phyloP scores from a whole-genome alignment of 1,140 invertebrate genomes.

The Camponotus floridanus region DNA sequence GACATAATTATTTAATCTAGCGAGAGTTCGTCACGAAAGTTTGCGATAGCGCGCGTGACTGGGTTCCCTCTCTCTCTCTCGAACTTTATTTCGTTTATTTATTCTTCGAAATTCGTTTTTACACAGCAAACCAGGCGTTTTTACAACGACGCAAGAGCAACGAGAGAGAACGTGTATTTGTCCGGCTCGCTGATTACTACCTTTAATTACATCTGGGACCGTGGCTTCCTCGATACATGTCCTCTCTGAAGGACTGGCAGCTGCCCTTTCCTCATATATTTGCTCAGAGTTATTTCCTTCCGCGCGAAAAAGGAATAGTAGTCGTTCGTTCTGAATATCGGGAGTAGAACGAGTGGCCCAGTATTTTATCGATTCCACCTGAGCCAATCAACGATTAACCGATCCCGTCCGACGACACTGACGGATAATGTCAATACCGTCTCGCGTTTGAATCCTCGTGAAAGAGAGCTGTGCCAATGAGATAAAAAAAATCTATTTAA shows the following conservation, averaged over 20 bases:
- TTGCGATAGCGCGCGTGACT: neutral
- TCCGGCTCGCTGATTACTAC: slow-evolving; percentile 38
- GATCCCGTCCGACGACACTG: slow-evolving; percentile 38
- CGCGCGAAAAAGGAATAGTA: slow-evolving; percentile 22
- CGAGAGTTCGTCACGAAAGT: neutral
- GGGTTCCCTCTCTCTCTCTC: too few relatives aligned
- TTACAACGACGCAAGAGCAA: neutral
- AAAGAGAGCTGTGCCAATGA: neutral
- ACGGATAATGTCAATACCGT: slow-evolving; percentile 35
- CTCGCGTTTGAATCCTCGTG: neutral
- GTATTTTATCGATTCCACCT: slow-evolving; percentile 49
- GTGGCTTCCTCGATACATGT: slow-evolving; percentile 10
- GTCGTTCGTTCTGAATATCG: slow-evolving; percentile 37
- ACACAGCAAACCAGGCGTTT: neutral
- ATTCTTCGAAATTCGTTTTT: slow-evolving; percentile 17
- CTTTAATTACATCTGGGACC: slow-evolving; percentile 53
- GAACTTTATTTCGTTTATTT: neutral
- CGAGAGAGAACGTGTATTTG: neutral
- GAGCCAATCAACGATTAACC: slow-evolving; percentile 57
- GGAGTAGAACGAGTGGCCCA: slow-evolving; percentile 23
- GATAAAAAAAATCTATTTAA: slow-evolving; percentile 21
- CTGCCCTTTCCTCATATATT: slow-evolving; percentile 16
- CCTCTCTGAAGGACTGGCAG: neutral
- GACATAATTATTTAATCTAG: slow-evolving; percentile 41
- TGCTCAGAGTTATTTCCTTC: slow-evolving; percentile 23